Percentiles rank a stretch among this genome's conserved stretches.
These are phyloP conservation scores for Nysson spinosus DNA, from an alignment of 2,888 invertebrate species.

Conservation along the genomic window DNA sequence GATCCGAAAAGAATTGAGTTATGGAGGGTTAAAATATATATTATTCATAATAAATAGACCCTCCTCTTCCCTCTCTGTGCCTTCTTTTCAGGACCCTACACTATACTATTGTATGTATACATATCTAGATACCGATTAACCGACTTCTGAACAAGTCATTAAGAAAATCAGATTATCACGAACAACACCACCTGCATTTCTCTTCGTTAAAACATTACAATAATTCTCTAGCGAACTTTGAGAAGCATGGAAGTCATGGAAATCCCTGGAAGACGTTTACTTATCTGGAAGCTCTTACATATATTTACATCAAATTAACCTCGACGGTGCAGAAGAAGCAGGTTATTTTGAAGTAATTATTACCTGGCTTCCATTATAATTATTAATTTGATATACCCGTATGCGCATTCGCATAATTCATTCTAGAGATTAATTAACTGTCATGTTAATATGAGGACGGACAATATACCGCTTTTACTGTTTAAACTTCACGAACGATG, in stretches of 20 bases:
- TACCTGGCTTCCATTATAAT: conserved; percentile 46
- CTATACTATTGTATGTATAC: too few relatives aligned
- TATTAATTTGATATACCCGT: conserved; percentile 55
- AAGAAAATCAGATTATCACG: conserved; percentile 10
- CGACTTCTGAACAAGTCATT: too few relatives aligned
- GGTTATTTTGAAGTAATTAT: conserved; percentile 26
- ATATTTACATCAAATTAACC: conserved; percentile 47
- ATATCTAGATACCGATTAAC: too few relatives aligned
- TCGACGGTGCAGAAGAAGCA: conserved; percentile 2
- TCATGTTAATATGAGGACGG: conserved; percentile 34
- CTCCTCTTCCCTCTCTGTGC: too few relatives aligned
- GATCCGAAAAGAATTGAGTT: too few relatives aligned
- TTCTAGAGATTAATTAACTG: conserved; percentile 54
- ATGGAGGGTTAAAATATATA: too few relatives aligned
- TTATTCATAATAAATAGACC: too few relatives aligned
- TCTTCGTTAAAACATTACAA: conserved; percentile 24
- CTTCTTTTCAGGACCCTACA: too few relatives aligned
- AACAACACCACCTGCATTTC: neutral
- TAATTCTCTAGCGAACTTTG: conserved; percentile 23
- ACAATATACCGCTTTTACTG: neutral
- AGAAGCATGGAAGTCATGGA: conserved; percentile 25
- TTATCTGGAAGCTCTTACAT: conserved; percentile 25
- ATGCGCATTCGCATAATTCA: conserved; percentile 52
- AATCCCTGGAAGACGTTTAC: conserved; percentile 1
- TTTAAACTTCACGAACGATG: neutral